Evolutionary conservation across 2,113 vertebrate genomes (phyloP).

Genomic region (Tricholaema leucomelas): DNA sequence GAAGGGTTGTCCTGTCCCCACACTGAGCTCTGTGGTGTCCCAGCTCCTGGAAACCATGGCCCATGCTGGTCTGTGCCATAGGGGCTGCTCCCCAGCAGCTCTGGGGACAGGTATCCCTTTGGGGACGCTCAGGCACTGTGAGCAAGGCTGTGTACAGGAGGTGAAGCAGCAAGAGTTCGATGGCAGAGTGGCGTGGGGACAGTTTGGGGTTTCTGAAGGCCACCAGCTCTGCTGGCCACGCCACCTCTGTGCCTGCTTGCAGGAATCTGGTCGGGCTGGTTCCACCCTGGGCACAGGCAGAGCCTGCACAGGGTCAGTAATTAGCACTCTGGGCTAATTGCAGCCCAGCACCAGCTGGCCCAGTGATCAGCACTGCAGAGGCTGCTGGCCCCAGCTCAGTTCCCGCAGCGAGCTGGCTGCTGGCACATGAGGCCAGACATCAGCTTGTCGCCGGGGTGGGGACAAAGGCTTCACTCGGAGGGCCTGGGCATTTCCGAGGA

Average conservation of each 20-base stretch:
- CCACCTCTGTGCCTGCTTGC: fast-evolving
- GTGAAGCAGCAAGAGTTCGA: not conserved
- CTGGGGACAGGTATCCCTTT: not conserved
- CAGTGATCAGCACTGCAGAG: fast-evolving
- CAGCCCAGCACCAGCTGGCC: not conserved
- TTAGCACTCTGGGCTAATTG: not conserved
- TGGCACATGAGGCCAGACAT: fast-evolving
- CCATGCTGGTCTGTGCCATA: fast-evolving
- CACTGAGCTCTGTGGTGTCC: not conserved
- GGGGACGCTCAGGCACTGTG: not conserved
- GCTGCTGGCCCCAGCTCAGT: fast-evolving
- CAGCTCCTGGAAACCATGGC: fast-evolving
- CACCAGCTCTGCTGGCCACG: not conserved
- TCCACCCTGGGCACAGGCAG: not conserved
- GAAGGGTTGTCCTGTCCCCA: not conserved
- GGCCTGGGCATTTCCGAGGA: fast-evolving
- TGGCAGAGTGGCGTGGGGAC: not conserved
- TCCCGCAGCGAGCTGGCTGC: fast-evolving
- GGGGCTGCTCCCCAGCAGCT: not conserved
- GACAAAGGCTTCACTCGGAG: fast-evolving
- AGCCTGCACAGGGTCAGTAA: not conserved
- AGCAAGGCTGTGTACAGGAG: not conserved
- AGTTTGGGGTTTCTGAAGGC: not conserved
- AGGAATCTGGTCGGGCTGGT: not conserved
- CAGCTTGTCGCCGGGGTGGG: fast-evolving